Base-by-base conservation (phyloP, 1,140 invertebrate species). In the Pachypeltis micranthus region DNA sequence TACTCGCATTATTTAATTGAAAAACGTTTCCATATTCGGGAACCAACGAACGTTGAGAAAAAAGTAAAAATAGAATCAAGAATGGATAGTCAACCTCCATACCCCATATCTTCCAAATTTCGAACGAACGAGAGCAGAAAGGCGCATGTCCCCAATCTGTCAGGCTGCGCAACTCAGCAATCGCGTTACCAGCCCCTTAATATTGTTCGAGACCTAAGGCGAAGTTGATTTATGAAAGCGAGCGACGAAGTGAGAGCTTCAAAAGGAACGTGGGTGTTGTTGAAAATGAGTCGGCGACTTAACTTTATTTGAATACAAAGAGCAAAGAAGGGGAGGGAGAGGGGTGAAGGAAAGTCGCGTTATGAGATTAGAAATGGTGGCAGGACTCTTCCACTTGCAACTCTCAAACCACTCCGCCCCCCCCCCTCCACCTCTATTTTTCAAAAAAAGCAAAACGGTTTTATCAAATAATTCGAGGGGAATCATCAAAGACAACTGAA, bases 401-500 rank as follows among this genome's bases (percentile, higher is more conserved):
- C 47, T 21, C 47, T 14, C 12, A 39, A 39, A 16, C 7, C 31
- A 16, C 16, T 39, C n/a, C n/a, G 16, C 31, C 7, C 23, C 47
- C 21, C 47, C 47, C 47, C 19, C 47, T 51, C 47, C 12, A 14
- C 47, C 7, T 7, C 47, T 7, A 39, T 39, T n/a, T n/a, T n/a
- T n/a, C n/a, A n/a, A n/a, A 39, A 51, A 21, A 51, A 51, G 3
- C 4, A 51, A 51, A 51, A 7, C 47, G 47, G 7, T 51, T 51
- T 51, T 51, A 51, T 51, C 47, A 51, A 51, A 51, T 51, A 7
- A 51, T 51, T 21, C 31, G 7, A 21, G 19, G 23, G 47, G 19
- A 51, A 51, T 51, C 47, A 59, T 59, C 57, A 59, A 59, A 59
- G 57, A 31, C 26, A 59, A 16, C 26, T 23, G 31, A 31, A 59